Base-by-base conservation (phyloP, 2,797 vertebrate genomes). In the Gobio occitaniae region DNA sequence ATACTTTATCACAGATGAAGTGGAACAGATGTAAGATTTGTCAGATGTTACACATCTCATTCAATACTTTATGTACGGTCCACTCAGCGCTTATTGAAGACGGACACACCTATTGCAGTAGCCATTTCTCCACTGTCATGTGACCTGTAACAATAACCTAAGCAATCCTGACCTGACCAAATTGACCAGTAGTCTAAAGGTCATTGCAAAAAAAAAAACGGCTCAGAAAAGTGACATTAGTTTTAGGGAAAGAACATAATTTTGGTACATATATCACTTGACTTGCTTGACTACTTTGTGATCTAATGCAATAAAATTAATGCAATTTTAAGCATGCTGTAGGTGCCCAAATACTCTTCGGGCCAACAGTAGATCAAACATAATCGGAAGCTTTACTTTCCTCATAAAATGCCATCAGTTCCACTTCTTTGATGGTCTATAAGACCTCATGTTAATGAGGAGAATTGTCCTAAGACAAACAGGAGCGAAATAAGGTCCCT, bases 321-420 rank as follows among this genome's bases (percentile, higher is more conserved):
- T 25, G 15, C 70, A 25, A 6, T 66, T 79, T 48, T 50, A 48
- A 47, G 59, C 44, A 66, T 47, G 61, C 44, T 2, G 1, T 41
- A 59, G 19, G 21, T 44, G 75, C 61, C 54, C 13, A 77, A 77
- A 41, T 80, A 32, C 44, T 79, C 59, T 50, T 29, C 19, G 61
- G 59, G n/a, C 29, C 47, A 8, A 59, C 44, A 83, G 78, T 63
- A 79, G 68, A 63, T 85, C 50, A 80, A 82, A 77, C 70, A n/a
- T 75, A 54, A 59, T 41, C 44, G 41, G 44, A 80, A 59, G 68
- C 63, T 21, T n/a, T 48, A 72, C 47, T 68, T 68, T 66, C 19
- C 52, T 86, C 50, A 87, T 76, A 76, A 86, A 78, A 63, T 83
- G 61, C 69, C 15, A 82, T 81, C 66, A 82, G 71, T 48, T 82